Percentiles rank a stretch among this genome's conserved stretches.
These are phyloP conservation scores for Hemibagrus wyckioides DNA, from an alignment of 2,113 vertebrate species.

Conservation along the genomic window DNA sequence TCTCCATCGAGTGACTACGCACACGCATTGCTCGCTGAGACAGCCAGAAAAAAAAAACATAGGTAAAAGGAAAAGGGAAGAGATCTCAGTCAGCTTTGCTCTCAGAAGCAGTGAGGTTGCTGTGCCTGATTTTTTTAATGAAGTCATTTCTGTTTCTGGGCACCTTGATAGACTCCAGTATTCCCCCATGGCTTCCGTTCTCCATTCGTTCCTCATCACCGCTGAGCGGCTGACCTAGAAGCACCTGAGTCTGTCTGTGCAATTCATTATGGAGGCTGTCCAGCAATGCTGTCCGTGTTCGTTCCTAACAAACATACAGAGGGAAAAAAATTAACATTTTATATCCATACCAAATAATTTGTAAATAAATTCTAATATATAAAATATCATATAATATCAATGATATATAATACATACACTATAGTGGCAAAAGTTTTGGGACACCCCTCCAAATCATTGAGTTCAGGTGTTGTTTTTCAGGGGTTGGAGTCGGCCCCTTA, in stretches of 20 bases:
- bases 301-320: constrained; percentile 72
- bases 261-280: constrained; percentile 90
- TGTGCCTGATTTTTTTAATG: background rate
- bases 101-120: constrained; percentile 1
- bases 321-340: constrained; percentile 1
- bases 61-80: background rate
- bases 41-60: background rate
- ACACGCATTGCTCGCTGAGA: constrained; percentile 89
- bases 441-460: too few relatives aligned
- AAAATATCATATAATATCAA: background rate
- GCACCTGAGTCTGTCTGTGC: constrained; percentile 84
- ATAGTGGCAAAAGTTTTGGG: too few relatives aligned
- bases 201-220: constrained; percentile 87
- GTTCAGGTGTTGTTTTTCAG: too few relatives aligned
- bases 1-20: constrained; percentile 96
- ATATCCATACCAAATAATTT: too few relatives aligned
- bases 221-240: constrained; percentile 81
- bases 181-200: constrained; percentile 88
- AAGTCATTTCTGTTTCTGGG: background rate
- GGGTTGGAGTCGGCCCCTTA: too few relatives aligned
- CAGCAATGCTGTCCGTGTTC: constrained; percentile 85
- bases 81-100: constrained; percentile 11
- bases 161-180: constrained; percentile 97
- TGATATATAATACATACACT: constrained; percentile 11
- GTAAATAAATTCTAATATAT: too few relatives aligned